Conservation (phyloP, 2,888 invertebrate genomes). For the Aelia acuminata region DNA sequence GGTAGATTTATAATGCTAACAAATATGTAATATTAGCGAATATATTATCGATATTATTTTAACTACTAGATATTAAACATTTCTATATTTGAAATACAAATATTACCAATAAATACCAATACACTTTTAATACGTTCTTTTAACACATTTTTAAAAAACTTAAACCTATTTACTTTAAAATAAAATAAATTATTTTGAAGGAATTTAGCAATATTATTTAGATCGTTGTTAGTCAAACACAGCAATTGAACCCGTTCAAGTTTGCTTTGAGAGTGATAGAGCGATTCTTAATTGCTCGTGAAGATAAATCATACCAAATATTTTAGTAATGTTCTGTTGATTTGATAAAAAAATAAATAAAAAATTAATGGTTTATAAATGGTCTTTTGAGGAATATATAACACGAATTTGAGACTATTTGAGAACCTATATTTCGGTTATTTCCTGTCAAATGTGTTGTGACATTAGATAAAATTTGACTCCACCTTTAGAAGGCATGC, state of each 20-base stretch:
- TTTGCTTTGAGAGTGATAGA: background rate
- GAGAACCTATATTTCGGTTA: background rate
- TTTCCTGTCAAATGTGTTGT: background rate
- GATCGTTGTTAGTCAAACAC: background rate
- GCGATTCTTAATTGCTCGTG: background rate
- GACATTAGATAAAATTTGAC: too few species aligned
- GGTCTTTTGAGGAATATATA: background rate
- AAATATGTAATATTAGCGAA: background rate
- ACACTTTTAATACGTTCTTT: background rate
- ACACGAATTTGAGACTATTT: too few species aligned
- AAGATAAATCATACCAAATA: background rate
- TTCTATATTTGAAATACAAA: background rate
- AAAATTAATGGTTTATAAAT: background rate
- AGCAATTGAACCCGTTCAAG: background rate
- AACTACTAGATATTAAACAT: background rate
- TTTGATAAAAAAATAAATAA: too few species aligned
- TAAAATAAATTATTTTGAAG: background rate
- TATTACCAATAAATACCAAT: background rate
- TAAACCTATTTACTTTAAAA: background rate
- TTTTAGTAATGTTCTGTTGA: background rate
- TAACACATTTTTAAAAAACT: background rate
- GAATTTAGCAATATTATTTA: background rate
- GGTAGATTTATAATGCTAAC: background rate
- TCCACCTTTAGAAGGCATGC: too few species aligned
- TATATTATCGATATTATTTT: background rate